Base-by-base conservation (phyloP, 2,888 invertebrate species). In the Prosapia bicincta region DNA sequence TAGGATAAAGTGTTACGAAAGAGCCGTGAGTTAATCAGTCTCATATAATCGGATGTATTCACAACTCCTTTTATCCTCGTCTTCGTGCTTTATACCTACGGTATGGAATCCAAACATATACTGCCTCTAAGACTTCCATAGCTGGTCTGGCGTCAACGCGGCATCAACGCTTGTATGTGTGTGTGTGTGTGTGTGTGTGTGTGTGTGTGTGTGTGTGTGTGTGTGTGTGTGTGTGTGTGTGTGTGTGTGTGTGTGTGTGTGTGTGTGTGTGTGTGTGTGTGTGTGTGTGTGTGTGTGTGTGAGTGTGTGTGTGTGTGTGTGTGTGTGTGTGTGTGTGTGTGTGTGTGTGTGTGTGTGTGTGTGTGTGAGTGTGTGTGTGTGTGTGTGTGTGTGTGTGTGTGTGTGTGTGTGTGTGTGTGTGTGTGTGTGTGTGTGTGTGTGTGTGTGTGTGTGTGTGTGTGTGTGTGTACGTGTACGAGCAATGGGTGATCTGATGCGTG, bases 381-480 rank as follows among this genome's bases (percentile, higher is more conserved):
- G 69, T 69, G 69, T 69, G 69, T 69, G 69, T 69, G 69, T 69
- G 69, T 69, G 69, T 69, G 69, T 69, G 69, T 69, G 69, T 69
- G 69, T 69, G 69, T 69, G 69, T 69, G 69, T 69, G 69, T 69
- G 69, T 69, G 69, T 69, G 69, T 69, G 69, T 69, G 69, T 71
- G 71, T 32, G 43, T 71, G 71, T 71, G 32, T 71, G 71, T 71
- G 43, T 54, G 71, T 54, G 26, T 71, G 71, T 71, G 71, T 71
- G 71, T 71, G 71, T 71, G 71, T 65, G 71, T 71, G 71, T 65
- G 71, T 71, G 71, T 54, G 71, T 71, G 71, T 54, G 71, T 71
- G 65, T 24, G 54, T 71, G 71, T n/a, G 71, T 71, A 9, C 70
- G 70, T 32, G 32, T 70, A 26, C n/a, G 26, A 10, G 69, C 9